phyloP scores from a whole-genome alignment of 2,113 vertebrate species.

The Xiphophorus hellerii region DNA sequence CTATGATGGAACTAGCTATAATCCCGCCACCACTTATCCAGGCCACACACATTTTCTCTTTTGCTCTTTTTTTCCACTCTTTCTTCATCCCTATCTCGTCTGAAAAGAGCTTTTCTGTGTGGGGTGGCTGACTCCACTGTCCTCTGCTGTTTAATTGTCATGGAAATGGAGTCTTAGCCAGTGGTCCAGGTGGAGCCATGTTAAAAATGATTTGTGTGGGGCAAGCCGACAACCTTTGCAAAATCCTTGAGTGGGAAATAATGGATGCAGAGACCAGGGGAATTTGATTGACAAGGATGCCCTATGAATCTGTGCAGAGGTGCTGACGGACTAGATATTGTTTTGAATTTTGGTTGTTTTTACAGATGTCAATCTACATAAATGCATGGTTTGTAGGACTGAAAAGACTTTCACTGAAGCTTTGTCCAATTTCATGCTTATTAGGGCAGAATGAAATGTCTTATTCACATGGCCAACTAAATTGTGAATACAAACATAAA shows the following conservation, averaged over 20 bases:
- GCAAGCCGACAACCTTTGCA: background rate
- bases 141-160: conserved; percentile 66
- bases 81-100: conserved; percentile 55
- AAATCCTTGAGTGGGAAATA: conserved; percentile 24
- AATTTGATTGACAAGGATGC: conserved; percentile 23
- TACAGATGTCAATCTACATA: background rate
- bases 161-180: conserved; percentile 57
- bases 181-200: conserved; percentile 20
- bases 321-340: conserved; percentile 5
- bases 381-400: background rate
- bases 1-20: conserved; percentile 71
- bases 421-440: background rate
- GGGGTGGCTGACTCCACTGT: conserved; percentile 57
- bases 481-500: background rate
- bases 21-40: conserved; percentile 71
- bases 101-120: conserved; percentile 40
- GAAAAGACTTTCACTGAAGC: background rate
- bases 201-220: conserved; percentile 13
- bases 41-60: conserved; percentile 39
- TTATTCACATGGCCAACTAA: background rate
- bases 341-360: conserved; percentile 26
- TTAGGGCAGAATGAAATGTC: background rate
- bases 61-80: conserved; percentile 23
- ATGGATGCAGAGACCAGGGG: conserved; percentile 19
- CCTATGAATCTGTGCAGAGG: conserved; percentile 2